phyloP scores from a whole-genome alignment of 2,888 invertebrate genomes.

The Dione vanillae region DNA sequence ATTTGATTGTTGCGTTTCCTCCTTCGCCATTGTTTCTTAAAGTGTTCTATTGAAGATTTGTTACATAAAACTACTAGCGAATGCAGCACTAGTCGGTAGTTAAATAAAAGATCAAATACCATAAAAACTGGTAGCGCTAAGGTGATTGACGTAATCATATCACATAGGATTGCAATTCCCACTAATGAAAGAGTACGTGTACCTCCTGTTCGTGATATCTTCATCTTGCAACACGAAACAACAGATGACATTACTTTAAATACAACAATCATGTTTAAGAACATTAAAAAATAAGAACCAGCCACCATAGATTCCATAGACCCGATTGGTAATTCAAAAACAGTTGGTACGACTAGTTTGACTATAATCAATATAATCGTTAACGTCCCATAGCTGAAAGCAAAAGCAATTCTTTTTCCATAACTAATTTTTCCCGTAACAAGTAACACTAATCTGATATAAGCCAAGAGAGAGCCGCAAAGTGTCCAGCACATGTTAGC shows the following conservation, averaged over 20 bases:
- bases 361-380: slow-evolving; percentile 24
- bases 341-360: slow-evolving; percentile 23
- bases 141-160: slow-evolving; percentile 29
- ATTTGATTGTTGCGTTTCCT: slow-evolving; percentile 23
- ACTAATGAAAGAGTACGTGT: slow-evolving; percentile 29
- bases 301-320: not conserved
- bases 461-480: slow-evolving; percentile 45
- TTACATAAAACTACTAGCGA: slow-evolving; percentile 45
- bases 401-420: slow-evolving; percentile 41
- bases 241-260: slow-evolving; percentile 36
- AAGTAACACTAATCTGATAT: slow-evolving; percentile 44
- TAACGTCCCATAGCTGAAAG: slow-evolving; percentile 35
- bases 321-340: slow-evolving; percentile 3
- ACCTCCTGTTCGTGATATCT: slow-evolving; percentile 27
- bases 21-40: slow-evolving; percentile 36
- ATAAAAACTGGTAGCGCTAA: not conserved
- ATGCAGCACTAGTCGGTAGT: slow-evolving; percentile 40
- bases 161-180: slow-evolving; percentile 45
- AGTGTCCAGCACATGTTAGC: slow-evolving; percentile 44
- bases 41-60: slow-evolving; percentile 44
- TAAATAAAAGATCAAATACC: slow-evolving; percentile 7
- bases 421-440: slow-evolving; percentile 43
- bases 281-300: slow-evolving; percentile 33
- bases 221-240: slow-evolving; percentile 34
- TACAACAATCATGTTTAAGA: slow-evolving; percentile 39